Base-by-base conservation (phyloP, 2,797 vertebrate genomes). In the Enteromius viviparus region DNA sequence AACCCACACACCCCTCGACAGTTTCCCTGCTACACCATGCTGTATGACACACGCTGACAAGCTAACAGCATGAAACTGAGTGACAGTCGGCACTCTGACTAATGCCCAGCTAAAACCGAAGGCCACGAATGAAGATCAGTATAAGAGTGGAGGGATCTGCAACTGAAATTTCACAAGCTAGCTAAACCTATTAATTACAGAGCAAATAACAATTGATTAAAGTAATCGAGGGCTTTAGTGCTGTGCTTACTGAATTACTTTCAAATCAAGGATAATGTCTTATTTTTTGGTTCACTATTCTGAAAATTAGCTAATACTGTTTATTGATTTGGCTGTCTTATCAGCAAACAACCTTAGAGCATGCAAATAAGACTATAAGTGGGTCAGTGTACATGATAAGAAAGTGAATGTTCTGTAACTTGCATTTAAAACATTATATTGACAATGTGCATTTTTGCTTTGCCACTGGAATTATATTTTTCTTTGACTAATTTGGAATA, bases 11-110 rank as follows among this genome's bases (percentile, higher is more conserved):
- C 72, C 34, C 49, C 81, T 76, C 4, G 49, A 82, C 62, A 55
- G 71, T 62, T 82, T 76, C 17, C 34, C 32, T 51, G 49, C 62
- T 42, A 53, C 34, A 6, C 15, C 80, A 64, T 17, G 49, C 55
- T 51, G 58, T 45, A 55, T 82, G 81, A 66, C 81, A 82, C 72
- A 74, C 2, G 17, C 32, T 82, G 71, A 68, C 80, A 76, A 82
- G 64, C 62, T 76, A 76, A 82, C 72, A 76, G 62, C 23, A 21
- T 68, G 81, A 76, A 66, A 66, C 60, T 55, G 81, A 82, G 49
- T 29, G 71, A 82, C 49, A 82, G 19, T 78, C 4, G 23, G 11
- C 62, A 17, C 53, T 6, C n/a, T 72, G 53, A 32, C 68, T 6
- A 8, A 12, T 32, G 26, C 32, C 26, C 53, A 47, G 26, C 7